Base-by-base conservation (phyloP, 2,113 vertebrate species). In the Philantomba maxwellii region DNA sequence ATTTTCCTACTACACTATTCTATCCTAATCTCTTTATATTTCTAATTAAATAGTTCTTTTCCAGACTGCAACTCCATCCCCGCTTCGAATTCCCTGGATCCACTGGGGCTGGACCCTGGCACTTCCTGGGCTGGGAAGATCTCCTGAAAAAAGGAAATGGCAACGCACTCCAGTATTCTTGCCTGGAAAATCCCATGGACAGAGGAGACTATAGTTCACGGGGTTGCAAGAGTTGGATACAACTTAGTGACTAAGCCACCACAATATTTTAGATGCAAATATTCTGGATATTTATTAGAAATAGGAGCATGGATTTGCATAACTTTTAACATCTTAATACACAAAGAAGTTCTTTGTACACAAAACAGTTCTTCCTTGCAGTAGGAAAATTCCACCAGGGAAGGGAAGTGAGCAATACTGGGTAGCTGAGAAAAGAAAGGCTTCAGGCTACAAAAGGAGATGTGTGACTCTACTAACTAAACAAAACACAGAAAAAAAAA, bases 401-500 rank as follows among this genome's bases (percentile, higher is more conserved):
- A 89, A 70, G 7, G 11, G 16, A 88, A 28, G 30, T 58, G 33
- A 58, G 45, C 84, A 87, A 58, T 11, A 70, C 23, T 49, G 13
- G 7, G 10, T 55, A 21, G 12, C 57, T 89, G 30, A 73, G 36
- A 25, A 87, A 62, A 91, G 23, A 43, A 47, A 13, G 11, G 0
- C 10, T 91, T 91, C 17, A 87, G 51, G 0, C 19, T 75, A n/a
- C 47, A 49, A 78, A 83, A 95, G 7, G 77, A 95, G 96, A 95
- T 82, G 33, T 47, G 51, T 96, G 58, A 89, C n/a, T 47, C n/a
- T 91, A 91, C 0, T 1, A 92, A 95, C 77, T 97, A 97, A 98
- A 98, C n/a, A 92, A 98, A 97, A 96, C 51, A 25, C 85, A 28
- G 85, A 23, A 70, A 86, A 70, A 86, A 60, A 62, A 97, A 94